Evolutionary conservation across 2,888 invertebrate species (phyloP).

Genomic region (Nomada fabriciana): DNA sequence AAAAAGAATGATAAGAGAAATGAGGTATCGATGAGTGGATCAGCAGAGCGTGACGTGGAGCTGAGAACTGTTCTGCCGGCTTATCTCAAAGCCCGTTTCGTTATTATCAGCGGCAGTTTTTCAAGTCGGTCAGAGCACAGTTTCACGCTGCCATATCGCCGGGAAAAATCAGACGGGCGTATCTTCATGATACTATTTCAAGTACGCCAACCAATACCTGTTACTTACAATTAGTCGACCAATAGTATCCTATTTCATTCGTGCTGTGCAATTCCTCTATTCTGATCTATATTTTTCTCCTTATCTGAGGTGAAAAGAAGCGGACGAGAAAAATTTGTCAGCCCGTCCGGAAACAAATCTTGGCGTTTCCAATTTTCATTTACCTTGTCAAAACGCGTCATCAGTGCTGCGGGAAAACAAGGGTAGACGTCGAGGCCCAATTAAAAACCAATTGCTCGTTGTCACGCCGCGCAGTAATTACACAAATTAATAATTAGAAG

Average conservation of each 20-base stretch:
- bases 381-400: not conserved
- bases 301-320: slow-evolving; percentile 13
- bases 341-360: not conserved
- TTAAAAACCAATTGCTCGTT: slow-evolving; percentile 24
- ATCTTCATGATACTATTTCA: slow-evolving; percentile 44
- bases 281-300: too few species aligned
- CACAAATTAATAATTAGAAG: slow-evolving; percentile 26
- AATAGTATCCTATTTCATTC: too few species aligned
- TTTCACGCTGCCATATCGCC: slow-evolving; percentile 55
- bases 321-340: not conserved
- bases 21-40: slow-evolving; percentile 55
- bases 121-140: slow-evolving; percentile 54
- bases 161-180: slow-evolving; percentile 40
- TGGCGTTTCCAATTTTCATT: not conserved
- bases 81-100: slow-evolving; percentile 62
- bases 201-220: slow-evolving; percentile 35
- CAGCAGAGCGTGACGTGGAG: slow-evolving; percentile 43
- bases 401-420: not conserved
- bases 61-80: slow-evolving; percentile 49
- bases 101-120: slow-evolving; percentile 70
- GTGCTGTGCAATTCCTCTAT: too few species aligned
- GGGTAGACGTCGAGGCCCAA: not conserved
- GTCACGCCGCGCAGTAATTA: slow-evolving; percentile 15
- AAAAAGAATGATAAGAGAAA: slow-evolving; percentile 7
- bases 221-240: not conserved